A percentile compares a stretch with the other conserved stretches of the same genome.
Conservation (phyloP, 2,797 vertebrate species). For the Pipistrellus pygmaeus region DNA sequence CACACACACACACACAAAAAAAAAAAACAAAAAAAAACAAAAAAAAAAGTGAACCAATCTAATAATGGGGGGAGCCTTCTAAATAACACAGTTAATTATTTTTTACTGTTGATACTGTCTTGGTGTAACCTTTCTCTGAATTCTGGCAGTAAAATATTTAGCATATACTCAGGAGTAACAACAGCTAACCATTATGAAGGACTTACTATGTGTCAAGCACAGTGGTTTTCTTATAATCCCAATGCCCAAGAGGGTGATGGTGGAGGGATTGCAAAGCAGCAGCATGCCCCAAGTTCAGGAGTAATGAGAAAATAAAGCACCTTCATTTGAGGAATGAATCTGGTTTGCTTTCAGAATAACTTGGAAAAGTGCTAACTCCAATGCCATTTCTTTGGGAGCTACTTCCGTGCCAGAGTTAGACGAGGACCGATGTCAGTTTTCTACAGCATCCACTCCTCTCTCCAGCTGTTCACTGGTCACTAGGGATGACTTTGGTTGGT, state of each 20-base stretch:
- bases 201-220: background rate
- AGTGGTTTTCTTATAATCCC: background rate
- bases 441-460: background rate
- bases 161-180: background rate
- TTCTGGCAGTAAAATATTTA: slow-evolving; percentile 27
- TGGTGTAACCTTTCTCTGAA: background rate
- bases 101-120: background rate
- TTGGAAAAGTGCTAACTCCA: background rate
- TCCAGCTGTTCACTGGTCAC: background rate
- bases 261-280: background rate
- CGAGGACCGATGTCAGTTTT: background rate
- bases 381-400: background rate
- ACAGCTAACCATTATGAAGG: background rate
- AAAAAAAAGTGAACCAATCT: background rate
- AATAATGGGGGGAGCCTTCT: background rate
- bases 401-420: background rate
- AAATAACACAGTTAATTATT: background rate
- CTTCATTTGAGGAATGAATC: background rate
- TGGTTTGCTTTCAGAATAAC: slow-evolving; percentile 4
- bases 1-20: no score
- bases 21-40: no score
- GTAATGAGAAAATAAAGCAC: background rate
- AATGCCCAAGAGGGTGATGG: background rate
- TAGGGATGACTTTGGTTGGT: background rate
- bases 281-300: background rate